Percentiles rank a stretch among this genome's conserved stretches.
phyloP scores from a whole-genome alignment of 1,140 invertebrate genomes.

The Magallana gigas region DNA sequence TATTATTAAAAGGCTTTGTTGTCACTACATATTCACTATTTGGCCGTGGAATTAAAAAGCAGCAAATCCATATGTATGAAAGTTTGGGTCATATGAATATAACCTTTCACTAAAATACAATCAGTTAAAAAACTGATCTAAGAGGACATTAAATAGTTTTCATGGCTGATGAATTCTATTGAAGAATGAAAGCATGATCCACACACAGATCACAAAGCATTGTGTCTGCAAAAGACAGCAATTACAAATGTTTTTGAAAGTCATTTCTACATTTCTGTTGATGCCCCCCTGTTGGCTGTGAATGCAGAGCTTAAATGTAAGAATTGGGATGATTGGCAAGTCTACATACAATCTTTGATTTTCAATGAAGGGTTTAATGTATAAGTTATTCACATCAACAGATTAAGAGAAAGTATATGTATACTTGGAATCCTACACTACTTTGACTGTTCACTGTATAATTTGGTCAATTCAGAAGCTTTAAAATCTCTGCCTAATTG shows the following conservation, averaged over 20 bases:
- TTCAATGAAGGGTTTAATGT: no score
- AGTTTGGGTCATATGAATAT: conserved; percentile 21
- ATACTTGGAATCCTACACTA: no score
- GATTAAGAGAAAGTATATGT: no score
- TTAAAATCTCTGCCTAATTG: no score
- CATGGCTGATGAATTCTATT: conserved; percentile 16
- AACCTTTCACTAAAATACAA: background rate
- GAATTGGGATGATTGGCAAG: no score
- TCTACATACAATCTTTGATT: no score
- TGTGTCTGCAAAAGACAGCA: background rate
- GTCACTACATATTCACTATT: conserved; percentile 18
- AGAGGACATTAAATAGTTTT: conserved; percentile 28
- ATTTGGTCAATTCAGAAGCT: no score
- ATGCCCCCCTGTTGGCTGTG: background rate
- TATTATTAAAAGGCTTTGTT: conserved; percentile 32
- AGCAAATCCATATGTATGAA: conserved; percentile 28
- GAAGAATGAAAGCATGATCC: conserved; percentile 10
- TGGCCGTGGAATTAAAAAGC: conserved; percentile 29
- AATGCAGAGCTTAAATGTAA: no score
- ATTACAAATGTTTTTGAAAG: background rate
- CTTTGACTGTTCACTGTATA: no score
- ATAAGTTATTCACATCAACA: no score
- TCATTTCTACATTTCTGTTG: background rate
- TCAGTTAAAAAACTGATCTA: background rate
- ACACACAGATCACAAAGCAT: conserved; percentile 21